These are phyloP conservation scores for Emydocephalus ijimae DNA, from an alignment of 2,113 vertebrate species.

Conservation along the genomic window DNA sequence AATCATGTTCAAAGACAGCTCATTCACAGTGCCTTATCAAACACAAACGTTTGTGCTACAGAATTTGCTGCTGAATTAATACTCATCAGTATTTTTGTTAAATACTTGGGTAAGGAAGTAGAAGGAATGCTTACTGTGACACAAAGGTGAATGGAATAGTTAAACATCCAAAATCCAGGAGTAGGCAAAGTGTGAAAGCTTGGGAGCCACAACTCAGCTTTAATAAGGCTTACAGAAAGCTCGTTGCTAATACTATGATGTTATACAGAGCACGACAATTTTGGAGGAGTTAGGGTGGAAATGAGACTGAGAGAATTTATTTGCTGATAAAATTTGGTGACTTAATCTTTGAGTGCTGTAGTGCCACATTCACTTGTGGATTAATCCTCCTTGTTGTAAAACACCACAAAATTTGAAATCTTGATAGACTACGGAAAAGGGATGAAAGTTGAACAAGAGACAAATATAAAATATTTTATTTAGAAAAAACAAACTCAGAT, in stretches of 20 bases:
- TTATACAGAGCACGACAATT: not conserved
- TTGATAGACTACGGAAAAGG: not conserved
- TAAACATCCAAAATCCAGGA: not conserved
- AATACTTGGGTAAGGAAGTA: not conserved
- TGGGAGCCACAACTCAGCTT: not conserved
- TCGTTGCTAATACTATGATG: not conserved
- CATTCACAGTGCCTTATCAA: not conserved
- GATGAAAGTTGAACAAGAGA: not conserved
- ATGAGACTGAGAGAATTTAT: not conserved
- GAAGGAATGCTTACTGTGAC: not conserved
- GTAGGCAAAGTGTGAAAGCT: not conserved
- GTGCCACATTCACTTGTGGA: not conserved
- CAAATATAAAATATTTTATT: not conserved
- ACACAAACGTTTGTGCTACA: not conserved
- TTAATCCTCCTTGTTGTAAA: not conserved
- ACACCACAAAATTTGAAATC: not conserved
- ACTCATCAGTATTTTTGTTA: not conserved
- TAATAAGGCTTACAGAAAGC: not conserved
- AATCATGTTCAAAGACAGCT: not conserved
- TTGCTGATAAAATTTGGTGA: not conserved
- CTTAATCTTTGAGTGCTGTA: not conserved
- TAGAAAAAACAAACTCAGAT: not conserved
- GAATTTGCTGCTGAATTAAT: not conserved
- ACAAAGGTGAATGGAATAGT: not conserved
- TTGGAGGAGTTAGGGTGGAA: not conserved